Evolutionary conservation across 2,888 invertebrate genomes (phyloP).

Genomic region (Antheraea yamamai): DNA sequence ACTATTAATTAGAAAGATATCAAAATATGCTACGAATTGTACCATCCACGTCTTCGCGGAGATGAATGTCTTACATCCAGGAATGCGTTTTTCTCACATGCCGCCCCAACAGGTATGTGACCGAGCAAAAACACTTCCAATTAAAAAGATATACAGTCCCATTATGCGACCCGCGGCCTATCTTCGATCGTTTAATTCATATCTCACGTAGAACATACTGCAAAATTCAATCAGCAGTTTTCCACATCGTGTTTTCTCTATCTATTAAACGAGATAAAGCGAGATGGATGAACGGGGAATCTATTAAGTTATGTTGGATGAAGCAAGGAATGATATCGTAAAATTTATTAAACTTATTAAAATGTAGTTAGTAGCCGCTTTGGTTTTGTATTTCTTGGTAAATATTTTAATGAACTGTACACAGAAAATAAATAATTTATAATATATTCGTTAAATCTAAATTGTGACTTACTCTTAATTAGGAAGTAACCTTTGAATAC

Average conservation of each 20-base stretch:
- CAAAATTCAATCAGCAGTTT: slow-evolving; percentile 45
- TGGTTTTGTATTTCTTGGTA: neutral
- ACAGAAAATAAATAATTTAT: neutral
- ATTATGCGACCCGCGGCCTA: slow-evolving; percentile 60
- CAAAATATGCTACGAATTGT: slow-evolving; percentile 24
- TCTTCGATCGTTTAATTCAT: slow-evolving; percentile 70
- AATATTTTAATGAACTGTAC: neutral
- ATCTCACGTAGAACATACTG: slow-evolving; percentile 65
- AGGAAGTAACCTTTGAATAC: neutral
- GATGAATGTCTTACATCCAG: slow-evolving; percentile 67
- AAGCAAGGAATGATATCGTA: neutral
- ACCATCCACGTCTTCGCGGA: slow-evolving; percentile 39
- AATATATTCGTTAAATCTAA: neutral
- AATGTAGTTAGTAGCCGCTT: neutral
- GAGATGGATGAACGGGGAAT: neutral
- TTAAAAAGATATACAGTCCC: slow-evolving; percentile 73
- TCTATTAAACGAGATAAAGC: slow-evolving; percentile 7
- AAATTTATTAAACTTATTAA: neutral
- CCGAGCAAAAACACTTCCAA: slow-evolving; percentile 68
- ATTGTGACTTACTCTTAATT: neutral
- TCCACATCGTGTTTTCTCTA: slow-evolving; percentile 25
- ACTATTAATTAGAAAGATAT: neutral
- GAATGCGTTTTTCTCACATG: slow-evolving; percentile 73
- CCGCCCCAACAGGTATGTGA: slow-evolving; percentile 53
- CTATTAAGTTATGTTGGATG: slow-evolving; percentile 11